phyloP scores from a whole-genome alignment of 1,140 invertebrate species.

The Dolichoris vasculosae region DNA sequence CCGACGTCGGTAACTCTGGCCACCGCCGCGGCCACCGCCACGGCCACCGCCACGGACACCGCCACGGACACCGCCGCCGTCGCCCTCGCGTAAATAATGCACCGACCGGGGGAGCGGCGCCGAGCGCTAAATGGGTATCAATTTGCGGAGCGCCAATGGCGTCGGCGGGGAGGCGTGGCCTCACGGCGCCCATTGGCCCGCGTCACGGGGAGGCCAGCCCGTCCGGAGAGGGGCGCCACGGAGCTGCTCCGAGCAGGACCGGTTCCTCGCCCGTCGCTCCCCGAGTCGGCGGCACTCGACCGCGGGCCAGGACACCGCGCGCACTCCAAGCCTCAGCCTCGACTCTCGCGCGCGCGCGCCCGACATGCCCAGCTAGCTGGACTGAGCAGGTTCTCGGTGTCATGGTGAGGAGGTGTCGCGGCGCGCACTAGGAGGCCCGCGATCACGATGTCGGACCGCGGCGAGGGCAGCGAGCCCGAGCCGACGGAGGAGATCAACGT shows the following conservation, averaged over 20 bases:
- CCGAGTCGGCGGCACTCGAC: neutral
- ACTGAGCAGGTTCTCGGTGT: neutral
- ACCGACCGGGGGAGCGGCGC: slow-evolving; percentile 48
- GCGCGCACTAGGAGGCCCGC: neutral
- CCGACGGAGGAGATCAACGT: slow-evolving; percentile 72
- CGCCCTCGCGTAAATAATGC: neutral
- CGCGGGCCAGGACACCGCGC: slow-evolving; percentile 45
- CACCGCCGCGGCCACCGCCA: slow-evolving; percentile 39
- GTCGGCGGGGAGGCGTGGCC: slow-evolving; percentile 58
- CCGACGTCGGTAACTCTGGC: neutral
- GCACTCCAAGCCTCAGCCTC: slow-evolving; percentile 37
- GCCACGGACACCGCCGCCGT: slow-evolving; percentile 30
- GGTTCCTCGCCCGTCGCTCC: neutral
- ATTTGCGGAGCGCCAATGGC: slow-evolving; percentile 68
- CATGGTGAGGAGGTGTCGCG: neutral
- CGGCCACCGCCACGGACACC: slow-evolving; percentile 52
- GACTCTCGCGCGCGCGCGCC: neutral
- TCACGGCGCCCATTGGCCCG: slow-evolving; percentile 55
- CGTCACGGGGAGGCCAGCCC: slow-evolving; percentile 51
- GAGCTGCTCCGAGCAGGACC: neutral
- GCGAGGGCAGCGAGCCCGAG: slow-evolving; percentile 67
- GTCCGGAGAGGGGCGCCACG: neutral
- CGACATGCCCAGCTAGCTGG: neutral
- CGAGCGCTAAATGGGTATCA: slow-evolving; percentile 74
- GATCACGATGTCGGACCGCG: slow-evolving; percentile 67